phyloP scores from a whole-genome alignment of 2,113 vertebrate genomes.

The Ascaphus truei region DNA sequence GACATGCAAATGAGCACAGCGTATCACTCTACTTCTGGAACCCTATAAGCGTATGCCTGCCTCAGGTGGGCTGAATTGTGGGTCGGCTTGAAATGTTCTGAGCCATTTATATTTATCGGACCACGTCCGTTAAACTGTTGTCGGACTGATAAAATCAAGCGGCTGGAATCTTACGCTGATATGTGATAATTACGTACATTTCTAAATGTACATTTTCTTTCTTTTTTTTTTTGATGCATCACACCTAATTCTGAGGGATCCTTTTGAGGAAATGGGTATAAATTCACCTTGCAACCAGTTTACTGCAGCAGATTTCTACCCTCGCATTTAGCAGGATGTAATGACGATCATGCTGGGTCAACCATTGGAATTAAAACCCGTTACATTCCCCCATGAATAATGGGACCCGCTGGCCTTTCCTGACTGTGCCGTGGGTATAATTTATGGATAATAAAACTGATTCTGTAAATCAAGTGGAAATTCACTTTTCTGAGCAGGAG shows the following conservation, averaged over 20 bases:
- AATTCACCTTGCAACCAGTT: conserved; percentile 49
- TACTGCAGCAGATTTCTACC: conserved; percentile 50
- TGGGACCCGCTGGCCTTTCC: conserved; percentile 57
- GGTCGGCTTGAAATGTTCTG: too few species aligned
- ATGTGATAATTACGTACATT: conserved; percentile 36
- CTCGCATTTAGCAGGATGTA: conserved; percentile 44
- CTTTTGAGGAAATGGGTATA: conserved; percentile 49
- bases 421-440: conserved; percentile 51
- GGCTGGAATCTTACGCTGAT: conserved; percentile 50
- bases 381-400: conserved; percentile 60
- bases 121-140: conserved; percentile 39
- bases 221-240: conserved; percentile 43
- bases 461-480: conserved; percentile 34
- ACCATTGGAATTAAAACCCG: conserved; percentile 42
- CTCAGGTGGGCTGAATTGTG: too few species aligned
- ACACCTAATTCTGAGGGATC: conserved; percentile 41
- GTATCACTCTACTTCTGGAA: too few species aligned
- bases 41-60: too few species aligned
- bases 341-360: conserved; percentile 46
- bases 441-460: conserved; percentile 59
- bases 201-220: conserved; percentile 43
- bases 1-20: too few species aligned
- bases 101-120: conserved; percentile 42
- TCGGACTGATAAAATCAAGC: conserved; percentile 41
- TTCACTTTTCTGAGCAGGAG: conserved; percentile 35